Evolutionary conservation across 2,888 invertebrate genomes (phyloP).

Genomic region (Amphipoea oculea): DNA sequence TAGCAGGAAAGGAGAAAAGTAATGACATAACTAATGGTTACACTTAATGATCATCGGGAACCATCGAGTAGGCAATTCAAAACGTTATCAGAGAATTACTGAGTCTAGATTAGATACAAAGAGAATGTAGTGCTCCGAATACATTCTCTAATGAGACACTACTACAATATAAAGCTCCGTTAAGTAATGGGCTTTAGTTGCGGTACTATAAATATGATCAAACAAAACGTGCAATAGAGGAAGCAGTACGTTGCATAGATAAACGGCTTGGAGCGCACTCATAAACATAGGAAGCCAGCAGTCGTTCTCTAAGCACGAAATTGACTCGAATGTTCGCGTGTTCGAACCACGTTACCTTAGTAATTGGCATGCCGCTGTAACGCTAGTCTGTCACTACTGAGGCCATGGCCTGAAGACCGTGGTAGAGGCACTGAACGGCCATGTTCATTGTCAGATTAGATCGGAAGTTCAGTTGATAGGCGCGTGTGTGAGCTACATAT

Average conservation of each 20-base stretch:
- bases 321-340: slow-evolving; percentile 83
- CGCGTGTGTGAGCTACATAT: slow-evolving; percentile 42
- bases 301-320: slow-evolving; percentile 81
- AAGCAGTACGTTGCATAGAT: slow-evolving; percentile 87
- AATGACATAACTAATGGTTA: slow-evolving; percentile 68
- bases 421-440: slow-evolving; percentile 48
- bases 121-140: slow-evolving; percentile 77
- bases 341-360: slow-evolving; percentile 82
- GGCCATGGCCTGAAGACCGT: slow-evolving; percentile 51
- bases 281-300: slow-evolving; percentile 81
- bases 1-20: slow-evolving; percentile 54
- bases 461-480: slow-evolving; percentile 37
- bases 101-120: slow-evolving; percentile 74
- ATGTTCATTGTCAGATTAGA: slow-evolving; percentile 62
- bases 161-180: slow-evolving; percentile 76
- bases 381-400: slow-evolving; percentile 62
- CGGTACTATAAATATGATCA: slow-evolving; percentile 86
- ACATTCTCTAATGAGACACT: slow-evolving; percentile 84
- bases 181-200: slow-evolving; percentile 81
- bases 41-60: slow-evolving; percentile 69
- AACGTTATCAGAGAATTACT: slow-evolving; percentile 75
- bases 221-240: slow-evolving; percentile 85
- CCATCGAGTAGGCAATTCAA: slow-evolving; percentile 65
- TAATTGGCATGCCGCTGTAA: slow-evolving; percentile 85
- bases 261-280: slow-evolving; percentile 78